These are phyloP conservation scores for Drosophila ezoana DNA, from an alignment of 2,888 invertebrate species.

Conservation along the genomic window DNA sequence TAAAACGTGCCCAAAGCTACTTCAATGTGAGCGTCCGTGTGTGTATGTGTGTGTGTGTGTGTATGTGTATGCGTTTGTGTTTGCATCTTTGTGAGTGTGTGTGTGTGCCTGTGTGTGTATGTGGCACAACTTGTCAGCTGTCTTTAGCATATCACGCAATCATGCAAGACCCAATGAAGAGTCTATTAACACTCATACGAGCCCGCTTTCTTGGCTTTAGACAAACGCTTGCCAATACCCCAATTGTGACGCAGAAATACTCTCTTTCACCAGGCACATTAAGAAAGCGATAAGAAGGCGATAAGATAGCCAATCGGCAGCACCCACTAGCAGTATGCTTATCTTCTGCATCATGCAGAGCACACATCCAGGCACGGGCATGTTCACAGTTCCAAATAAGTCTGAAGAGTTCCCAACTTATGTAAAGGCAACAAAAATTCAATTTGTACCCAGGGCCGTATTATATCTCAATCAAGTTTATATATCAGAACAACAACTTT, in stretches of 20 bases:
- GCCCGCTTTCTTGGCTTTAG: not conserved
- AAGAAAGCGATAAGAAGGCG: not conserved
- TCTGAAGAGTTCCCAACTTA: too few relatives aligned
- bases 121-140: slow-evolving; percentile 13
- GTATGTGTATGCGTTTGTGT: not conserved
- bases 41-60: slow-evolving; percentile 1
- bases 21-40: too few relatives aligned
- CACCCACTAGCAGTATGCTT: not conserved
- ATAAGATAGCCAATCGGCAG: not conserved
- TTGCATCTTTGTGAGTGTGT: not conserved
- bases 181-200: not conserved
- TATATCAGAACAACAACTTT: too few relatives aligned
- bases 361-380: too few relatives aligned
- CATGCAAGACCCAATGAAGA: not conserved
- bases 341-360: not conserved
- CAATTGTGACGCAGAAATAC: not conserved
- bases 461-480: too few relatives aligned
- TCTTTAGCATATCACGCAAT: slow-evolving; percentile 22
- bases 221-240: not conserved
- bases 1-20: too few relatives aligned
- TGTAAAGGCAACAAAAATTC: too few relatives aligned
- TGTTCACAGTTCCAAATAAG: too few relatives aligned
- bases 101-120: not conserved
- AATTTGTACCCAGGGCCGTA: too few relatives aligned
- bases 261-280: not conserved